Base-by-base conservation (phyloP, 1,140 invertebrate genomes). In the Drosophila aff. region DNA sequence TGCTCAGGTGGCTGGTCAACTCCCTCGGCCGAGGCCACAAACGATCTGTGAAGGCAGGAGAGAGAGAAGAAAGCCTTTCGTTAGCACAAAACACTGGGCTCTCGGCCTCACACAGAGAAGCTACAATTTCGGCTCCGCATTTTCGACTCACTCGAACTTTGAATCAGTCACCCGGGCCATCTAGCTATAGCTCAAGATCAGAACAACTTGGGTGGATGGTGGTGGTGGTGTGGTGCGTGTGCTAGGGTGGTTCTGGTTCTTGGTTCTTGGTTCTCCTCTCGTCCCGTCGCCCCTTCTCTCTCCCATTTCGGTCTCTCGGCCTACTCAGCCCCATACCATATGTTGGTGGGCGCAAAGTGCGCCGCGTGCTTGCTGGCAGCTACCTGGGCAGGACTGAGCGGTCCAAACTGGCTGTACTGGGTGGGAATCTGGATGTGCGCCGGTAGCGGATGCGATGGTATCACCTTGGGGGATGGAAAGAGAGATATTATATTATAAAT, bases 361-460 rank as follows among this genome's bases (percentile, higher is more conserved):
- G 95, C 95, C 80, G 95, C 95, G 85, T 95, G 94, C 90, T 94
- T 95, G 81, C 81, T 92, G 76, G 91, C 92, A 68, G 92, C 91
- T 80, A 93, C 92, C 93, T 96, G 96, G 58, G 95, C 95, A 53
- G 96, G 96, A 90, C 96, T 96, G 53, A 97, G 93, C 18, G 96
- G 95, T 72, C 92, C 93, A 89, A 95, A 95, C 87, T 95, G 95
- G 62, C 95, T 94, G 79, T 96, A 93, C 77, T 93, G 95, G 28
- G 95, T 94, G 68, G 95, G 95, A 83, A 96, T 96, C 93, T 97
- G 97, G 93, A 97, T 95, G 93, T 98, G 97, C 10, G 97, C 97
- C 65, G 97, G 97, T 81, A 97, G 93, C 60, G 97, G 97, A 92
- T 97, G 96, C 62, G 95, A 94, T 59, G 96, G 94, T 91, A 93